Percentiles rank a stretch among this genome's conserved stretches.
Conservation (phyloP, 2,113 vertebrate genomes). For the Gallinago paraguaiae region DNA sequence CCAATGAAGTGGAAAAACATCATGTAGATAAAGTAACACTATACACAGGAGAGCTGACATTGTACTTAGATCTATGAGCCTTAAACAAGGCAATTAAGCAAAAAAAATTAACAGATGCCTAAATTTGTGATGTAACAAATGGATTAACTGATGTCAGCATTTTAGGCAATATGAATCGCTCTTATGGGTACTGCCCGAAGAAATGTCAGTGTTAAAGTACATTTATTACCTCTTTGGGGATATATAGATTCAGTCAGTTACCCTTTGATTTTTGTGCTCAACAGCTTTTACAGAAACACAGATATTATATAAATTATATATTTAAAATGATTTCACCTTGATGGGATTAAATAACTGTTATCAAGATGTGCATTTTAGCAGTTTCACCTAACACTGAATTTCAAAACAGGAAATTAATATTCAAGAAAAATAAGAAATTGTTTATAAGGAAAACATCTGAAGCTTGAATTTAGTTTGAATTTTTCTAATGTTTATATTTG, state of each 20-base stretch:
- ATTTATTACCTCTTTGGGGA: constrained; percentile 29
- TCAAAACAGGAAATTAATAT: background rate
- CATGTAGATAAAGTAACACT: background rate
- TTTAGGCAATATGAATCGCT: background rate
- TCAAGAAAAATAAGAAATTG: background rate
- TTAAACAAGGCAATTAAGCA: background rate
- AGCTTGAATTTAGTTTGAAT: background rate
- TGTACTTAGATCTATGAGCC: background rate
- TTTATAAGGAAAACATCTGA: background rate
- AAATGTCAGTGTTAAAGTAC: constrained; percentile 25
- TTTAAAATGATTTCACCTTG: constrained; percentile 20
- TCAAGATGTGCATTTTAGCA: background rate
- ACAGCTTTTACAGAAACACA: background rate
- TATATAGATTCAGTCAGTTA: constrained; percentile 10
- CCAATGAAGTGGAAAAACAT: background rate
- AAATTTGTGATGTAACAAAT: constrained; percentile 22
- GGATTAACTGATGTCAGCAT: constrained; percentile 23
- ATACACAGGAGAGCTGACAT: background rate
- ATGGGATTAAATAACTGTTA: background rate
- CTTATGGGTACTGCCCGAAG: background rate
- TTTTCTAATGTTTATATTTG: background rate
- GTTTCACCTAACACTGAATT: background rate
- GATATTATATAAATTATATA: background rate
- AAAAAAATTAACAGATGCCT: constrained; percentile 33
- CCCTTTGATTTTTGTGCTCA: constrained; percentile 28